Evolutionary conservation across 2,113 vertebrate species (phyloP).

Genomic region (Etheostoma cragini): DNA sequence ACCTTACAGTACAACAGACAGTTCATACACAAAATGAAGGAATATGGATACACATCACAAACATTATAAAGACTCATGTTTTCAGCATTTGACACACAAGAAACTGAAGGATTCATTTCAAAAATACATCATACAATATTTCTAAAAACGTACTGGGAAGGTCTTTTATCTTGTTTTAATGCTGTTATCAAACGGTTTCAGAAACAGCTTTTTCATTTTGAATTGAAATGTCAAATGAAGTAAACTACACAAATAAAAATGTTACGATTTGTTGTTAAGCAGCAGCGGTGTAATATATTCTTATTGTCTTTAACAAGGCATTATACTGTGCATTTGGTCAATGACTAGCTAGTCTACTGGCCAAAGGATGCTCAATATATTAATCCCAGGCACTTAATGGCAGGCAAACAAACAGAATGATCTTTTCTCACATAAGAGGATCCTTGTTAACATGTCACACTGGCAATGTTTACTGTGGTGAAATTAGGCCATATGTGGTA

Average conservation of each 20-base stretch:
- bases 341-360: constrained; percentile 52
- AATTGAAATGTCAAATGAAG: constrained; percentile 34
- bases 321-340: constrained; percentile 46
- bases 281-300: constrained; percentile 4
- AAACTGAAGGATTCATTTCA: constrained; percentile 37
- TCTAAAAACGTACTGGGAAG: not conserved
- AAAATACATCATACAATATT: constrained; percentile 21
- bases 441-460: constrained; percentile 1
- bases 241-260: constrained; percentile 14
- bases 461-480: constrained; percentile 8
- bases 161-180: constrained; percentile 7
- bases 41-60: constrained; percentile 61
- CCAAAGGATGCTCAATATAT: constrained; percentile 51
- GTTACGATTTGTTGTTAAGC: not conserved
- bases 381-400: constrained; percentile 73
- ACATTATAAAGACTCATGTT: constrained; percentile 52
- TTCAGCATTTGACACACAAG: constrained; percentile 54
- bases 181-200: constrained; percentile 11
- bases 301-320: constrained; percentile 31
- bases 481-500: not conserved
- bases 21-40: constrained; percentile 72
- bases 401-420: constrained; percentile 36
- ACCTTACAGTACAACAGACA: constrained; percentile 61
- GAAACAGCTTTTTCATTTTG: constrained; percentile 2
- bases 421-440: constrained; percentile 19